Evolutionary conservation across 2,113 vertebrate genomes (phyloP), one percentile per base, ranked within the genome.

Genomic region (Myotis brandtii): DNA sequence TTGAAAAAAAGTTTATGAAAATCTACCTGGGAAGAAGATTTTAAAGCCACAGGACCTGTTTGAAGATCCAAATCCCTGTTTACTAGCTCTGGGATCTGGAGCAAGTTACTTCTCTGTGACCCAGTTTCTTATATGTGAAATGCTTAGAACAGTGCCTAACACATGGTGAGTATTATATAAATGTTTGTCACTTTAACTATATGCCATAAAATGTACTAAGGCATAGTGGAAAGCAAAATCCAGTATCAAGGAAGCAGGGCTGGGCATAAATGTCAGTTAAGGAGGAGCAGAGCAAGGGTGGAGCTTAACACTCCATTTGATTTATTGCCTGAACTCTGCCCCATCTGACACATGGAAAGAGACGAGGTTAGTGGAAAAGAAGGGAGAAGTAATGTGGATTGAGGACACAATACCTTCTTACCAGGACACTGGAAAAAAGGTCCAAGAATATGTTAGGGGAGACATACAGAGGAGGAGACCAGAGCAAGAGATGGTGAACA

Each of bases 281-380:
- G 91, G 70, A 91, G 64, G 3, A 32, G 32, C 76, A n/a, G 21
- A 76, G 18, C 25, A 66, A 56, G 34, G 69, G 54, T 54, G 34
- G 32, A 62, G 83, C 56, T 37, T 52, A 66, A 30, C 70, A 25
- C 30, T 67, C 40, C 17, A 21, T 16, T 79, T 75, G 23, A 17
- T 89, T 92, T 40, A 43, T 34, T 62, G 9, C 32, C 5, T 89
- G 91, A 89, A 83, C 82, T 83, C 62, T 69, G 80, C 73, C 86
- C 73, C 5, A 10, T 18, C 18, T n/a, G 69, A 32, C 48, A 43
- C 1, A 27, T 1, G 14, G 72, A 30, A 80, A 56, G 21, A 81
- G 12, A 17, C 23, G 21, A 27, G 3, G 32, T 77, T 34, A 82
- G 21, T 20, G 9, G 43, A 54, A 76, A 20, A 76, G 4, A 69